Evolutionary conservation across 1,140 invertebrate genomes (phyloP), one percentile per base, ranked within the genome.

Genomic region (Papilio dardanus): DNA sequence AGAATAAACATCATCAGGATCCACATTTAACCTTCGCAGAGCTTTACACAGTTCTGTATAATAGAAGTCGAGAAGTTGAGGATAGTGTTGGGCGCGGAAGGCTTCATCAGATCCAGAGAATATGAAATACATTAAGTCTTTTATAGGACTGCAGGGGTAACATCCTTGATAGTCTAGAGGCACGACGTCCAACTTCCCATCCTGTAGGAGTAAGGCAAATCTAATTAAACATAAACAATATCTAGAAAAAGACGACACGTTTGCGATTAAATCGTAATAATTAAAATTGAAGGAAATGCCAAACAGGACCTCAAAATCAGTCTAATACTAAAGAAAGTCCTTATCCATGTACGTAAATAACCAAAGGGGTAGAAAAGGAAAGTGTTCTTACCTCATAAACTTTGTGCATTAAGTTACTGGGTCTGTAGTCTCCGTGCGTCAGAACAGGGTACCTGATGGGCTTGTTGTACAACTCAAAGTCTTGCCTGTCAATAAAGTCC

Each of bases 121-220:
- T 1, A 95, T 75, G 68, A 94, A 90, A 71, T 94, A 94, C 5
- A 85, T 35, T 5, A 95, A 75, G 77, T 95, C 94, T 12, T 88
- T 77, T 8, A 86, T 81, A 6, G 93, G 85, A 30, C 93, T 93
- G 16, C 87, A 77, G 35, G 86, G 87, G 37, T 93, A 88, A 66
- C 79, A 76, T n/a, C 93, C 77, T 86, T 94, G 94, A 79, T 92
- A 94, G 73, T 94, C 94, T 35, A 94, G 19, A 21, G 94, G 87
- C 16, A 82, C 85, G 12, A 92, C 71, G 6, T 78, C 79, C 19
- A 88, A 84, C 12, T 76, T 58, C 7, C 77, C 75, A 16, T 81
- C 71, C 82, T 86, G 77, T 50, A 84, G n/a, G n/a, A n/a, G n/a
- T n/a, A n/a, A n/a, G n/a, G n/a, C n/a, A n/a, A n/a, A n/a, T n/a